phyloP scores from a whole-genome alignment of 2,888 invertebrate species.

The Harpalus rubripes region DNA sequence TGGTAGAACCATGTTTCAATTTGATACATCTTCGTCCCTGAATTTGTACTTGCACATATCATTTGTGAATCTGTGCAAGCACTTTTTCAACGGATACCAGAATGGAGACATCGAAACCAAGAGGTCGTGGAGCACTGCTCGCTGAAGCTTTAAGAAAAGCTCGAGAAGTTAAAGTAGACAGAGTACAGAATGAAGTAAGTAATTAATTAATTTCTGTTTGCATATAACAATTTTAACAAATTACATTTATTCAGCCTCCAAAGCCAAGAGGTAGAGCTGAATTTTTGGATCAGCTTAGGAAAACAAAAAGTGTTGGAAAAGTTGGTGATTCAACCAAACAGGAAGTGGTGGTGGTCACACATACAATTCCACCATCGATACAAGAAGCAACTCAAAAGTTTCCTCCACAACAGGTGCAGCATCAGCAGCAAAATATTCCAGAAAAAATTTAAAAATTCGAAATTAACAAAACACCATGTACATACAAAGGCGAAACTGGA shows the following conservation, averaged over 20 bases:
- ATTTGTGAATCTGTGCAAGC: too few relatives aligned
- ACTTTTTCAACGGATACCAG: background rate
- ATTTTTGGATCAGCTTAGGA: conserved; percentile 71
- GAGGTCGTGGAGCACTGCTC: conserved; percentile 62
- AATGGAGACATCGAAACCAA: conserved; percentile 35
- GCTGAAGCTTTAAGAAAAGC: conserved; percentile 60
- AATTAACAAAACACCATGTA: conserved; percentile 58
- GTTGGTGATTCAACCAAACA: conserved; percentile 68
- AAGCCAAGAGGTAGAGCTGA: conserved; percentile 75
- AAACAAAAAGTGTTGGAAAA: conserved; percentile 69
- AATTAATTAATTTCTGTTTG: background rate
- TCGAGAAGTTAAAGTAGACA: conserved; percentile 22
- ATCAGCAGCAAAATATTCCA: conserved; percentile 5
- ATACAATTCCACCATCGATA: background rate
- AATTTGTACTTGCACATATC: too few relatives aligned
- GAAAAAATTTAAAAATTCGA: conserved; percentile 40
- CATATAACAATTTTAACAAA: background rate
- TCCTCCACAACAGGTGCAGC: background rate
- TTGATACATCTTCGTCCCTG: background rate
- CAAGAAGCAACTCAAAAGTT: background rate
- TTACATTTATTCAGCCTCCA: conserved; percentile 68
- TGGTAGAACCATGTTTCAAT: background rate
- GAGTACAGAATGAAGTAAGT: conserved; percentile 45
- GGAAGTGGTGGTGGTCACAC: conserved; percentile 29
- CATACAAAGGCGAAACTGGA: conserved; percentile 77